Evolutionary conservation across 2,113 vertebrate genomes (phyloP).

Genomic region (Ceratotherium simum): DNA sequence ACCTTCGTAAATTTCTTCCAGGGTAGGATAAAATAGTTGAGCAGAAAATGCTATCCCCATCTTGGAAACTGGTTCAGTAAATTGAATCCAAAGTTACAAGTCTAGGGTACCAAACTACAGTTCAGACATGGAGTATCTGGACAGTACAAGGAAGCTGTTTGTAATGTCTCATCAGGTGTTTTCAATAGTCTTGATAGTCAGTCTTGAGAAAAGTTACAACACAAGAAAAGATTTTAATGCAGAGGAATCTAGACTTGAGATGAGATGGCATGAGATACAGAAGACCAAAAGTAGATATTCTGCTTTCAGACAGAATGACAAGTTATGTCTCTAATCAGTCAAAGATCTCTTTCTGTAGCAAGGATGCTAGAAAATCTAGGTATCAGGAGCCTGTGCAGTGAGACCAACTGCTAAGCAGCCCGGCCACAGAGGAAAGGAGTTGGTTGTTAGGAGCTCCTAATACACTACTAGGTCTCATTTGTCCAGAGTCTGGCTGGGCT

Average conservation of each 20-base stretch:
- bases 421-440: neutral
- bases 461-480: neutral
- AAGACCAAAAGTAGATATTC: neutral
- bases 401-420: neutral
- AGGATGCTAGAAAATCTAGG: neutral
- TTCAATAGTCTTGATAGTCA: neutral
- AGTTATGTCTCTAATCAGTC: neutral
- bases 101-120: neutral
- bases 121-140: neutral
- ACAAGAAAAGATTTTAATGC: neutral
- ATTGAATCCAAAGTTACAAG: neutral
- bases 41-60: neutral
- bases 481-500: neutral
- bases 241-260: neutral
- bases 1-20: constrained; percentile 39
- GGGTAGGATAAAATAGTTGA: neutral
- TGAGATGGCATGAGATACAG: neutral
- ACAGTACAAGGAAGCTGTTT: neutral
- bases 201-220: neutral
- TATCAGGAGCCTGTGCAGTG: neutral
- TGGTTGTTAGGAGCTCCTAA: neutral
- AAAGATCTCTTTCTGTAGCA: neutral
- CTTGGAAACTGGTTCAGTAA: neutral
- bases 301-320: neutral
- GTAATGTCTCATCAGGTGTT: neutral